Evolutionary conservation across 2,797 vertebrate genomes (phyloP), one percentile per base, ranked within the genome.

Genomic region (Erethizon dorsatum): DNA sequence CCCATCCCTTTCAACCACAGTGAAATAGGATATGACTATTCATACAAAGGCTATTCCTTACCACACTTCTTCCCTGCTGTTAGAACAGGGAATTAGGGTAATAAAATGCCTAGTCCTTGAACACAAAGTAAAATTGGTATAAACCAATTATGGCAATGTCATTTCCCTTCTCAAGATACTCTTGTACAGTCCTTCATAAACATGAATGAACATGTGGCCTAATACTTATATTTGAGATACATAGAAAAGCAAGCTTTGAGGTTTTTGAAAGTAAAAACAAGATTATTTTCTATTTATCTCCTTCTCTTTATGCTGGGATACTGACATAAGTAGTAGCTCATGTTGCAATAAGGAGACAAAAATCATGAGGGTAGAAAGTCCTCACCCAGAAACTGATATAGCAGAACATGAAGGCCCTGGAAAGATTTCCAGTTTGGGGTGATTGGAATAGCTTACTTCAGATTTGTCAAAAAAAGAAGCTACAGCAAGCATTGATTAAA

Each of bases 111-210:
- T 11, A 67, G 7, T 65, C 28, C 14, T 63, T 83, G 45, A 73
- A 97, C 92, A 85, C 67, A 80, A 95, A 73, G 8, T 5, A 37
- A 57, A 83, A 86, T 24, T 67, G 10, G 13, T 65, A 5, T 65
- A 97, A 96, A 61, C 17, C 50, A 83, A 79, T 47, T 88, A 79
- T 22, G 59, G 6, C 41, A 33, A 88, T 88, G 92, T 84, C 50
- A 91, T 28, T 86, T 94, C 50, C 24, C 12, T 59, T 71, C 84
- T 12, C 15, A 91, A 84, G 45, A 22, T 50, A 73, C 1, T 93
- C 67, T 85, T 95, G 14, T 83, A 93, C 50, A 85, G n/a, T 54
- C 31, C 11, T 2, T 41, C 45, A 57, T 41, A 96, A 78, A 31
- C 9, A 59, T 8, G 52, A 83, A 2, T 41, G 71, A 94, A 63